phyloP scores from a whole-genome alignment of 1,140 invertebrate species.

The Coboldia fuscipes region DNA sequence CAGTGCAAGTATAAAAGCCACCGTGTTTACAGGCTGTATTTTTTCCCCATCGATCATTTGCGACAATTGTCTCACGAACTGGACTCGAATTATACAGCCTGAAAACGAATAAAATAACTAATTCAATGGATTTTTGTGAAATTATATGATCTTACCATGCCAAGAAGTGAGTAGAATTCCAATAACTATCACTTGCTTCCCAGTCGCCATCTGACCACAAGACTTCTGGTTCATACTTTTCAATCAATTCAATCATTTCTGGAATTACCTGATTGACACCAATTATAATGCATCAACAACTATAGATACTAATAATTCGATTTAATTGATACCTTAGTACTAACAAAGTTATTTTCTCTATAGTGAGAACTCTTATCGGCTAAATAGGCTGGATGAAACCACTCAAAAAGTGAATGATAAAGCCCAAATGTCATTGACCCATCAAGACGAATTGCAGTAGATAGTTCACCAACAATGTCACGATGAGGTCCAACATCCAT shows the following conservation, averaged over 20 bases:
- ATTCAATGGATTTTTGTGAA: no score
- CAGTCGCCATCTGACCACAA: constrained; percentile 90
- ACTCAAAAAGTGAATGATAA: constrained; percentile 80
- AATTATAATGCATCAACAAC: no score
- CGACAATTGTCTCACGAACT: constrained; percentile 71
- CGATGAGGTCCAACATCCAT: constrained; percentile 63
- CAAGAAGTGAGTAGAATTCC: constrained; percentile 55
- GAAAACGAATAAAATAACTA: neutral
- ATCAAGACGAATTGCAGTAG: constrained; percentile 39
- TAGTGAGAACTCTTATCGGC: no score
- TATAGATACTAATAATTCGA: no score
- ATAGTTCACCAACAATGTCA: constrained; percentile 60
- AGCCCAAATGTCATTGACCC: constrained; percentile 55
- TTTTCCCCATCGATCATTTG: constrained; percentile 54
- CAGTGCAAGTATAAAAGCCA: constrained; percentile 63
- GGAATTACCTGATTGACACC: constrained; percentile 40
- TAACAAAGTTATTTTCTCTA: no score
- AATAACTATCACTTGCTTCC: constrained; percentile 64
- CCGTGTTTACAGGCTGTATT: constrained; percentile 67
- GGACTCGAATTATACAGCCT: constrained; percentile 81
- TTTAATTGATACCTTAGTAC: no score
- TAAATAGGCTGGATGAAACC: constrained; percentile 74
- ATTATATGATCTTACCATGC: constrained; percentile 53
- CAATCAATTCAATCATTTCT: constrained; percentile 49
- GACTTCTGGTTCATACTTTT: constrained; percentile 67